Conservation (phyloP, 2,797 vertebrate species). For the Agapornis canus region DNA sequence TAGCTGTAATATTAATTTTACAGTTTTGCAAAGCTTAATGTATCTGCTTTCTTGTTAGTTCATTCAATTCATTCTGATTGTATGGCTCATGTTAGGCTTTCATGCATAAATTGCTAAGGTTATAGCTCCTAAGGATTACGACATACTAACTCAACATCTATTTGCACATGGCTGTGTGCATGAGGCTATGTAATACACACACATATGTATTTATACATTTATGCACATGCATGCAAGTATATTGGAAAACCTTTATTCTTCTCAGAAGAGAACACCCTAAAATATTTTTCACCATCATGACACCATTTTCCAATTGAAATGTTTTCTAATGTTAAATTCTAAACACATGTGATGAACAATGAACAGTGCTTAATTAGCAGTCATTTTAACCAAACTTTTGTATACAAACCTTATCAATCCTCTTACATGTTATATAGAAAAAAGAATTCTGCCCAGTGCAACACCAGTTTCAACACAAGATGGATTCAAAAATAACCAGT, state of each 20-base stretch:
- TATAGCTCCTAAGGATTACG: neutral
- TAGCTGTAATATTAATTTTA: constrained; percentile 84
- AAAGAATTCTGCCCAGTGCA: neutral
- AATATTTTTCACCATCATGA: neutral
- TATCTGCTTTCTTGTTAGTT: constrained; percentile 63
- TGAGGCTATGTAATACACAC: neutral
- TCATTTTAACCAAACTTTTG: neutral
- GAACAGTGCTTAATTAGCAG: neutral
- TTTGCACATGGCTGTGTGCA: neutral
- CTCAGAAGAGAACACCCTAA: neutral
- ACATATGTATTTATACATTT: neutral
- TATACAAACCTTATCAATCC: neutral
- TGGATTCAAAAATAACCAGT: neutral
- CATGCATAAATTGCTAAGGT: constrained; percentile 50
- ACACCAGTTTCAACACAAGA: neutral
- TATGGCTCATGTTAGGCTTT: constrained; percentile 57
- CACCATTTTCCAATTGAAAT: neutral
- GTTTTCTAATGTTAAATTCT: neutral
- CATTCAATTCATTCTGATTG: constrained; percentile 52
- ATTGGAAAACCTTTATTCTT: neutral
- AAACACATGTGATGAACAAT: neutral
- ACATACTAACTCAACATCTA: neutral
- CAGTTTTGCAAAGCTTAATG: constrained; percentile 78
- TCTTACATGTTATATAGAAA: neutral
- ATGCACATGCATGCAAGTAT: neutral